Evolutionary conservation across 2,888 invertebrate species (phyloP), one percentile per base, ranked within the genome.

Genomic region (Mechanitis messenoides): DNA sequence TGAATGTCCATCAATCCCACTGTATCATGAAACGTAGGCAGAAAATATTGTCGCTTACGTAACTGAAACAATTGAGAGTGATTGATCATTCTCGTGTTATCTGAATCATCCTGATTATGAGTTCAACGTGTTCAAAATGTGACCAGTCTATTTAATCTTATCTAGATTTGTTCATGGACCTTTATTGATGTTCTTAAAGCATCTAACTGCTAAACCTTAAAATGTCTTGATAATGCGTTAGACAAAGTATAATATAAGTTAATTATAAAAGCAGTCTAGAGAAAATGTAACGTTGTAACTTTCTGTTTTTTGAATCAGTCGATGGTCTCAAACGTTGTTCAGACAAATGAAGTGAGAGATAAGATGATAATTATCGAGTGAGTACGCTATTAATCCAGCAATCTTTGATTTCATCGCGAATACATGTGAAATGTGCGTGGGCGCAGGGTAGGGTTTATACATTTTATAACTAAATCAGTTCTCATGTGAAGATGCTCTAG

Each of bases 61-160:
- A 62, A 66, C 63, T 61, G 58, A 55, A 59, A 58, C 68, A 86
- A 86, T 86, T 86, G 85, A 78, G 71, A 72, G 76, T 81, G 86
- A 87, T 85, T 83, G 87, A 87, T 87, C 80, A 67, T 71, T 63
- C 71, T 76, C 72, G 71, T 69, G 76, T 77, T 78, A 80, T 74
- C 76, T 84, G 85, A 85, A 71, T 85, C 84, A 84, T 65, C 57
- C 64, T 68, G 62, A 61, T 64, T 62, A 59, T 65, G 60, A 65
- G 45, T 66, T 68, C 45, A 60, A 60, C 60, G 61, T 56, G 54
- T 58, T 60, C 57, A 62, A 59, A 63, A 61, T 62, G 59, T 59
- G 62, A 50, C 56, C 59, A 60, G 62, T 60, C 61, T 63, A 20
- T 47, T 64, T 45, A 57, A 31, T 57, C 20, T 20, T 20, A 54